phyloP scores from a whole-genome alignment of 2,113 vertebrate genomes.

The Pogona vitticeps region DNA sequence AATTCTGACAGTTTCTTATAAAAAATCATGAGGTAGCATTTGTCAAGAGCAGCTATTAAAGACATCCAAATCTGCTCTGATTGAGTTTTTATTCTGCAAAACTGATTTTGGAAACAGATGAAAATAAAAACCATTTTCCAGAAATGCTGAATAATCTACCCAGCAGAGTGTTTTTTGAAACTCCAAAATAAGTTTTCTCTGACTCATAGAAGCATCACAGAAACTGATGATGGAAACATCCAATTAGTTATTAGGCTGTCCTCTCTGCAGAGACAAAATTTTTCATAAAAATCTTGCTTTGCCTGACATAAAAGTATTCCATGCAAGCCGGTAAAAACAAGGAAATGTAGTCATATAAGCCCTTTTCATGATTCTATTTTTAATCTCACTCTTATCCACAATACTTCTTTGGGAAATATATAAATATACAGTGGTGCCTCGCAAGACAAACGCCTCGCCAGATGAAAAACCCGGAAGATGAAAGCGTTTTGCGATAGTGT shows the following conservation, averaged over 20 bases:
- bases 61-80: background rate
- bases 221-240: background rate
- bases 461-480: too few relatives aligned
- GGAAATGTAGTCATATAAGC: background rate
- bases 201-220: background rate
- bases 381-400: background rate
- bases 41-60: background rate
- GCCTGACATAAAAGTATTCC: background rate
- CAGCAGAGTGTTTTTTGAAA: background rate
- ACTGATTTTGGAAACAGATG: background rate
- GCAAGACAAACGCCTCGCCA: too few relatives aligned
- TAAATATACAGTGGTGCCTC: too few relatives aligned
- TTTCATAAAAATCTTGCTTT: background rate
- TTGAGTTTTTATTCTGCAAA: background rate
- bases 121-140: background rate
- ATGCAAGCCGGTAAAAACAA: background rate
- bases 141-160: background rate
- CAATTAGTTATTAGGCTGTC: background rate
- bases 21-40: too few relatives aligned
- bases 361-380: too few relatives aligned
- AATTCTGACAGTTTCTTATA: too few relatives aligned
- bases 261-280: accelerated
- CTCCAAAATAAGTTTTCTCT: background rate
- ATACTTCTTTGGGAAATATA: background rate
- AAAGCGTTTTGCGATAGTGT: too few relatives aligned